phyloP scores from a whole-genome alignment of 2,888 invertebrate genomes.

The Muschampia plurimacula region DNA sequence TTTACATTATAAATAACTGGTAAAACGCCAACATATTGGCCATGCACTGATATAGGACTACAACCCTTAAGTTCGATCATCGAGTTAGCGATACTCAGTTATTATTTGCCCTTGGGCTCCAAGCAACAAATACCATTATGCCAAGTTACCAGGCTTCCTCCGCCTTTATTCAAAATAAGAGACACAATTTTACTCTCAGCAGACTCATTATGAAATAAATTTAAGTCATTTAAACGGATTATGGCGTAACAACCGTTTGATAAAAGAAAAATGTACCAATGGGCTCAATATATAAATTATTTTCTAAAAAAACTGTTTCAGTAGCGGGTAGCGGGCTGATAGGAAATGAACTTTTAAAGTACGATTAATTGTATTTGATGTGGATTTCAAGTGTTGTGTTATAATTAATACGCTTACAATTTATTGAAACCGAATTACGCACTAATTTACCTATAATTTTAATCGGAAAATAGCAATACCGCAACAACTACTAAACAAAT shows the following conservation, averaged over 20 bases:
- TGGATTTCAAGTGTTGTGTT: too few relatives aligned
- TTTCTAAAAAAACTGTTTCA: slow-evolving; percentile 5
- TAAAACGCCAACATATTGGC: neutral
- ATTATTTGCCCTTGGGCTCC: slow-evolving; percentile 51
- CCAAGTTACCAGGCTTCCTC: slow-evolving; percentile 50
- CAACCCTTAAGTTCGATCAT: neutral
- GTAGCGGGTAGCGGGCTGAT: neutral
- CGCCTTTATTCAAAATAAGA: slow-evolving; percentile 35
- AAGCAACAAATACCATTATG: slow-evolving; percentile 59
- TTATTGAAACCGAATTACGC: too few relatives aligned
- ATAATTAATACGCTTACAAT: too few relatives aligned
- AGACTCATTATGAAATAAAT: slow-evolving; percentile 37
- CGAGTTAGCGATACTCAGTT: slow-evolving; percentile 32
- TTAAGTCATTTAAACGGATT: slow-evolving; percentile 41
- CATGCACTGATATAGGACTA: neutral
- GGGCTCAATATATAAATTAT: slow-evolving; percentile 25
- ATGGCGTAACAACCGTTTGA: slow-evolving; percentile 36
- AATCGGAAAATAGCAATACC: too few relatives aligned
- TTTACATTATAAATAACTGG: neutral
- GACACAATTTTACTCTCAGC: slow-evolving; percentile 35
- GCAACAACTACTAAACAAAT: too few relatives aligned
- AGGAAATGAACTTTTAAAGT: too few relatives aligned
- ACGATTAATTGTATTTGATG: too few relatives aligned
- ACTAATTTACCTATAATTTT: too few relatives aligned
- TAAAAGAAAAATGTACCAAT: slow-evolving; percentile 21